Evolutionary conservation across 2,113 vertebrate genomes (phyloP).

Genomic region (Galemys pyrenaicus): DNA sequence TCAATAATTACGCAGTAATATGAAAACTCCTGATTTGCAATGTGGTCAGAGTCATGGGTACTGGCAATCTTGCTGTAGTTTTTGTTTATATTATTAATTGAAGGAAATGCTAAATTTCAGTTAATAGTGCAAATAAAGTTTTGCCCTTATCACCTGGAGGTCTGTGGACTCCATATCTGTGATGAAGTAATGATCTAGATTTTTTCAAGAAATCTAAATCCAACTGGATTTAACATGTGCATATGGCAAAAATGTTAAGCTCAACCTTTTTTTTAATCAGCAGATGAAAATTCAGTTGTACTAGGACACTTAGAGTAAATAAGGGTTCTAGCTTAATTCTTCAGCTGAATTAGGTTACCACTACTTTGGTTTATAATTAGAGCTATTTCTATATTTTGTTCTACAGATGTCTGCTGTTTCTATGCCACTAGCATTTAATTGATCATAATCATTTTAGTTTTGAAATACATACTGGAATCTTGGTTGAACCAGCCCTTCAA

Average conservation of each 20-base stretch:
- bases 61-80: not conserved
- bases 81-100: not conserved
- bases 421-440: not conserved
- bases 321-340: not conserved
- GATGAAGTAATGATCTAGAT: not conserved
- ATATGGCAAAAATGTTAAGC: not conserved
- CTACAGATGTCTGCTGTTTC: not conserved
- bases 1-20: not conserved
- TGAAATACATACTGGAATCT: not conserved
- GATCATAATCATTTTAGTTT: not conserved
- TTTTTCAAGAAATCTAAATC: slow-evolving; percentile 18
- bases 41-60: not conserved
- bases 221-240: not conserved
- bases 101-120: not conserved
- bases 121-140: not conserved
- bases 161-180: not conserved
- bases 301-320: not conserved
- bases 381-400: not conserved
- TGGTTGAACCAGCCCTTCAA: not conserved
- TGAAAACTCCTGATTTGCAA: not conserved
- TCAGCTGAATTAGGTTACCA: not conserved
- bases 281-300: not conserved
- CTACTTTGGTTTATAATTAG: not conserved
- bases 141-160: not conserved
- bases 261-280: not conserved